Base-by-base conservation (phyloP, 2,797 vertebrate genomes). In the Threskiornis aethiopicus region DNA sequence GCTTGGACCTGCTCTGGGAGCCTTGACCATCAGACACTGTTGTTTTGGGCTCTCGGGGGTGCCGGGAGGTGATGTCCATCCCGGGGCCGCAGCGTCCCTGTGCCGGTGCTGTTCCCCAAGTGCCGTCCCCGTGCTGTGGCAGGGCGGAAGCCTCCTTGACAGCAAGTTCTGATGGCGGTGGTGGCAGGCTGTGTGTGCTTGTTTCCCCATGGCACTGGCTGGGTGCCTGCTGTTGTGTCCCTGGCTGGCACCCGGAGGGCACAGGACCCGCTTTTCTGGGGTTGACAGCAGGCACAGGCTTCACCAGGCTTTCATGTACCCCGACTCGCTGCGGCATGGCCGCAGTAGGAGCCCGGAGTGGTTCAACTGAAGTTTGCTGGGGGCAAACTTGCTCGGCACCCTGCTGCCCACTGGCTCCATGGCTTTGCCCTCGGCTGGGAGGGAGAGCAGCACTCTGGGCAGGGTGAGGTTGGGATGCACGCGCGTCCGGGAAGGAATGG, bases 311-410 rank as follows among this genome's bases (percentile, higher is more conserved):
- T 25, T 64, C 1, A 1, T 4, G 5, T 21, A 47, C 29, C 77
- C 22, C 3, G 11, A 31, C 31, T 57, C 0, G 0, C 31, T 33
- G 49, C 1, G 5, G 49, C 29, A 65, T 0, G 0, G 37, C 54
- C 2, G 0, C 1, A 6, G 66, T 1, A 39, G 31, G 25, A 85
- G 28, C 18, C 29, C 2, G 4, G 22, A 24, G 6, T 54, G 42
- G 10, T 49, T 83, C 47, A 76, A 7, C 33, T 2, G 3, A 39
- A 83, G 12, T 13, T 65, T 69, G 28, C 54, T 69, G 46, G 11
- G 24, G 37, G 12, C n/a, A 52, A 12, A 55, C 42, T 84, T 51
- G 21, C 49, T 31, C 3, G 13, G 28, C 29, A 69, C 25, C 25
- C 31, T 41, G 28, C 44, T 85, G 49, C 62, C 21, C 3, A 3